phyloP scores from a whole-genome alignment of 64 coral and sea anemone genomes.

The Platygyra sinensis region DNA sequence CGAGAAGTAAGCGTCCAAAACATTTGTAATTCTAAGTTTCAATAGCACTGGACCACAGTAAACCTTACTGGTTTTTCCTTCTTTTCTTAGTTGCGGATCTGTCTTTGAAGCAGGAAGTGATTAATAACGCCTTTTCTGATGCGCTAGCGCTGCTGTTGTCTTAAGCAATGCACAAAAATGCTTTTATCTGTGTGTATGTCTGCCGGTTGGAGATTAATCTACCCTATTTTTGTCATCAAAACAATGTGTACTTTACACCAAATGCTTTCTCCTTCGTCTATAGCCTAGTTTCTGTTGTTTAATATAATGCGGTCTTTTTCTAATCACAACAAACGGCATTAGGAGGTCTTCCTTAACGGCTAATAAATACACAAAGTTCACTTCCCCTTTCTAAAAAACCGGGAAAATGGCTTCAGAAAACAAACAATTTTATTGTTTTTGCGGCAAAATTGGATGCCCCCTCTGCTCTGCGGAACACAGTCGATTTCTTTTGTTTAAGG shows the following conservation, averaged over 20 bases:
- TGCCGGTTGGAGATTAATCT: not conserved
- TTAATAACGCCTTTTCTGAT: not conserved
- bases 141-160: not conserved
- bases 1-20: not conserved
- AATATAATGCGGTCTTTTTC: not conserved
- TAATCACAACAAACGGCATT: not conserved
- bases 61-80: not conserved
- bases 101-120: slow-evolving; percentile 14
- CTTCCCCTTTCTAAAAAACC: slow-evolving; percentile 18
- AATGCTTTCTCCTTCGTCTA: not conserved
- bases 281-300: not conserved
- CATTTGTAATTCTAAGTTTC: too few relatives aligned
- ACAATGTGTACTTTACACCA: not conserved
- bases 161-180: not conserved
- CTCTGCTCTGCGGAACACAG: not conserved
- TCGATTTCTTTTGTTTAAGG: not conserved
- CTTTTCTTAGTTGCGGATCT: not conserved
- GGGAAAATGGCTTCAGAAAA: slow-evolving; percentile 45
- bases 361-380: not conserved
- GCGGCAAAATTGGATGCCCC: not conserved
- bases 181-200: not conserved
- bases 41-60: not conserved
- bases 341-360: slow-evolving; percentile 12
- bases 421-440: not conserved
- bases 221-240: slow-evolving; percentile 6